phyloP scores from a whole-genome alignment of 2,113 vertebrate species.

The Gallinago undulata region DNA sequence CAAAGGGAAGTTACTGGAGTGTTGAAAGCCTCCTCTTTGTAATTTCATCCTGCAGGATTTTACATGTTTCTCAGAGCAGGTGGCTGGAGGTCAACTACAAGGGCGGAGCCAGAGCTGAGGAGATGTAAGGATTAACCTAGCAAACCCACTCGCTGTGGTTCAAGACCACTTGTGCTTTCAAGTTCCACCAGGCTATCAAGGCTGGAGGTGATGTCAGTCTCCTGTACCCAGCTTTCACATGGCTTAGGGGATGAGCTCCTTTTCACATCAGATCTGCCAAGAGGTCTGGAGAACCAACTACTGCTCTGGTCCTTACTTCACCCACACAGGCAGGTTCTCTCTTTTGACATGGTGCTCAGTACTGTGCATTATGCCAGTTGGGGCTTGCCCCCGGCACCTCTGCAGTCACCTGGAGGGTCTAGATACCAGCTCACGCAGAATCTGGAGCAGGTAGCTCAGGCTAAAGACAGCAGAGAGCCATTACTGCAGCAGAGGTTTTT shows the following conservation, averaged over 20 bases:
- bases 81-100: neutral
- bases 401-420: neutral
- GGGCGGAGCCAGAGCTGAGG: neutral
- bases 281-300: neutral
- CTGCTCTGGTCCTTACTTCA: neutral
- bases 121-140: neutral
- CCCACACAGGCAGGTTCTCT: neutral
- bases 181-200: neutral
- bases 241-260: neutral
- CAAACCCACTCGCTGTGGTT: neutral
- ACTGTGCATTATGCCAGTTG: neutral
- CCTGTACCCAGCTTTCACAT: rapidly evolving
- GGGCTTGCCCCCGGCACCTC: neutral
- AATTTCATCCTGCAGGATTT: neutral
- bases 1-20: neutral
- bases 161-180: neutral
- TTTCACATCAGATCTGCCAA: neutral
- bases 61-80: neutral
- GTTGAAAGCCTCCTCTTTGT: neutral
- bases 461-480: neutral
- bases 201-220: neutral
- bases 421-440: neutral
- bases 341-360: neutral
- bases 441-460: neutral
- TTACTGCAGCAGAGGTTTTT: neutral